Conservation (phyloP, 2,888 invertebrate genomes). For the Pseudococcus longispinus region DNA sequence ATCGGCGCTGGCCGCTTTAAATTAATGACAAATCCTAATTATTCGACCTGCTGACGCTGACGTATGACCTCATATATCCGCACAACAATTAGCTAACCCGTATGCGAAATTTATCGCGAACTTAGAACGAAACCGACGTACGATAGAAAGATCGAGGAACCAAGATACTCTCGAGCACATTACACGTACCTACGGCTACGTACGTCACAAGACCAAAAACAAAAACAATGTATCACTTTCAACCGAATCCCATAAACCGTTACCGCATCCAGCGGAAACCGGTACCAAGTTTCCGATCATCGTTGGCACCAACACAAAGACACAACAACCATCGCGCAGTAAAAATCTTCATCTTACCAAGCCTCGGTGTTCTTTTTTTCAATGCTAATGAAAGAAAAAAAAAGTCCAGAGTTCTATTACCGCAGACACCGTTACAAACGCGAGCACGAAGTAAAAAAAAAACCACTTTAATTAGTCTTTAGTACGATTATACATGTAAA, state of each 20-base stretch:
- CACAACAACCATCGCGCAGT: background rate
- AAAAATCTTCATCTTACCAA: background rate
- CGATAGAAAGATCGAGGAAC: background rate
- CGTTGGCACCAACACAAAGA: background rate
- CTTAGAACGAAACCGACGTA: background rate
- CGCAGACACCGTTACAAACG: background rate
- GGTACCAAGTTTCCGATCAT: background rate
- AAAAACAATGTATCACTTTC: conserved; percentile 13
- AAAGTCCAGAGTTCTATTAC: background rate
- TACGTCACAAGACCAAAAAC: background rate
- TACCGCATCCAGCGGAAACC: background rate
- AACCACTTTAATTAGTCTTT: background rate
- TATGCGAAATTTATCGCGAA: too few relatives aligned
- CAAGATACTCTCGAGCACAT: background rate
- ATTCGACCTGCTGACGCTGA: background rate
- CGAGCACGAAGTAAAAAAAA: background rate
- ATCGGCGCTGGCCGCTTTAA: background rate
- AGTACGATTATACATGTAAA: background rate
- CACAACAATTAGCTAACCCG: background rate
- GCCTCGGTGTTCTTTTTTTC: background rate
- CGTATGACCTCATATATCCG: background rate
- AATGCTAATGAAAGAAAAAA: background rate
- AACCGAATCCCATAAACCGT: background rate
- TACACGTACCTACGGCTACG: background rate
- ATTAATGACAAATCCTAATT: conserved; percentile 1